Conservation (phyloP, 2,888 invertebrate species). For the Piscicola geometra region DNA sequence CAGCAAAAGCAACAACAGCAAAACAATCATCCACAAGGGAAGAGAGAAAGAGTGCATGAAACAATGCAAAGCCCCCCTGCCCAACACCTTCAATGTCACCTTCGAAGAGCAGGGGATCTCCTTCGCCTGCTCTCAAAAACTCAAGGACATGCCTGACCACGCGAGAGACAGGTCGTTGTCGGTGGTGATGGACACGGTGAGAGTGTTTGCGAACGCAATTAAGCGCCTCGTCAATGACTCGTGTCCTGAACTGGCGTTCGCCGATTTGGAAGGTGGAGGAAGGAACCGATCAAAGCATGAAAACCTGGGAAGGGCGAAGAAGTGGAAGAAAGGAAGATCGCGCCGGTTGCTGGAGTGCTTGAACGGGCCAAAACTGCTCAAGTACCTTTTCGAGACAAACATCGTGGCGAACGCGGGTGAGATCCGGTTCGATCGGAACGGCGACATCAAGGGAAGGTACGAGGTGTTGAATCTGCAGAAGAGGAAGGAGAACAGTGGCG, state of each 20-base stretch:
- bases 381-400: conserved; percentile 41
- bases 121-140: not conserved
- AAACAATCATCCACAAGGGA: conserved; percentile 41
- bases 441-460: conserved; percentile 47
- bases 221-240: conserved; percentile 43
- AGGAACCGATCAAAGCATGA: not conserved
- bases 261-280: not conserved
- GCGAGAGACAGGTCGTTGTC: conserved; percentile 35
- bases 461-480: conserved; percentile 47
- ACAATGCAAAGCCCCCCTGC: not conserved
- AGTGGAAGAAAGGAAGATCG: too few species aligned
- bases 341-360: conserved; percentile 41
- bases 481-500: not conserved
- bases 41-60: not conserved
- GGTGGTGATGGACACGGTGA: conserved; percentile 46
- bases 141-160: conserved; percentile 33
- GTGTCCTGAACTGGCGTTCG: conserved; percentile 39
- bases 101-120: not conserved
- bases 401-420: conserved; percentile 45
- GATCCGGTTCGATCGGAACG: conserved; percentile 48
- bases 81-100: not conserved
- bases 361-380: conserved; percentile 42
- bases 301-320: not conserved
- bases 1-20: conserved; percentile 33
- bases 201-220: conserved; percentile 46